A percentile compares a stretch with the other conserved stretches of the same genome.
Conservation (phyloP, 2,888 invertebrate species). For the Ramazzottius varieornatus region DNA sequence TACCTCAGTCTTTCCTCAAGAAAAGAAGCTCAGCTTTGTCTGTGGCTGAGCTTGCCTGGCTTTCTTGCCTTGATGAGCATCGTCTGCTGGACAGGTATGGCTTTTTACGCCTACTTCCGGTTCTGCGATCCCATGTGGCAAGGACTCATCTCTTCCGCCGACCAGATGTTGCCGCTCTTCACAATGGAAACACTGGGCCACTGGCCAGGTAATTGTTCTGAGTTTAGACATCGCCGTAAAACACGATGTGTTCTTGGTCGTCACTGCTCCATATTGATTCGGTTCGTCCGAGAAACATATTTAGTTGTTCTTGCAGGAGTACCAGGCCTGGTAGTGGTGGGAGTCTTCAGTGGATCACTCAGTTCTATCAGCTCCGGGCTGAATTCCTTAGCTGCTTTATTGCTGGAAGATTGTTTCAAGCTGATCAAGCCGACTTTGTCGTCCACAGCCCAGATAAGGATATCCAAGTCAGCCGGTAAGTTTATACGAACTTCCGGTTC, state of each 20-base stretch:
- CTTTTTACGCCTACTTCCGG: neutral
- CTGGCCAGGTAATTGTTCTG: too few species aligned
- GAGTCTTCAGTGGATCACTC: constrained; percentile 77
- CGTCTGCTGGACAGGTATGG: neutral
- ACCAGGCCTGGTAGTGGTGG: constrained; percentile 75
- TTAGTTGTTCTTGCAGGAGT: too few species aligned
- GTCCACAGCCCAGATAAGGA: constrained; percentile 41
- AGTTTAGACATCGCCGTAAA: too few species aligned
- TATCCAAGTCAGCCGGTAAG: neutral
- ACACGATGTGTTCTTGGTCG: too few species aligned
- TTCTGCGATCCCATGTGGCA: neutral
- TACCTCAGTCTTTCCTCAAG: neutral
- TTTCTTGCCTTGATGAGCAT: neutral
- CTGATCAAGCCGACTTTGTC: constrained; percentile 27
- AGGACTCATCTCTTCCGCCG: constrained; percentile 32
- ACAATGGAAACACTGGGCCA: constrained; percentile 55
- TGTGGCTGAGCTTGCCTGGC: neutral
- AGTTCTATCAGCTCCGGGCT: constrained; percentile 81
- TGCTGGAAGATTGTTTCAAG: constrained; percentile 56
- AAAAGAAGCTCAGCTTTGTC: neutral
- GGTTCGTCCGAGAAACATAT: too few species aligned
- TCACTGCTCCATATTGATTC: too few species aligned
- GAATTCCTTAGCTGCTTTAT: constrained; percentile 69
- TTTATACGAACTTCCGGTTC: too few species aligned
- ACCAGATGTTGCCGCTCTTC: constrained; percentile 62